phyloP scores from a whole-genome alignment of 2,888 invertebrate species.

The Brachyopa scutellaris region DNA sequence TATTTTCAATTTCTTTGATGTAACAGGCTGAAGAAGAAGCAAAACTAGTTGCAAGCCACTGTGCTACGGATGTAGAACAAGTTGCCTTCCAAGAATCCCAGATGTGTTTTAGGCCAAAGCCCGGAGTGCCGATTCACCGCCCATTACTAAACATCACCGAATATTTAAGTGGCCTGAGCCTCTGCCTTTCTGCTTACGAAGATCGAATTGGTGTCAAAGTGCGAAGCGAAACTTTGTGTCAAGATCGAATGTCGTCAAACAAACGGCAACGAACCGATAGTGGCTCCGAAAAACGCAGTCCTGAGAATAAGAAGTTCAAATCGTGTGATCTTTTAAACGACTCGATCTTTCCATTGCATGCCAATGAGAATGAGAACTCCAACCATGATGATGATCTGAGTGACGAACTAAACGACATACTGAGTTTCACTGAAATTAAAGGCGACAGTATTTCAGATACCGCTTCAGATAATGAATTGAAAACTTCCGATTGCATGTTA shows the following conservation, averaged over 20 bases:
- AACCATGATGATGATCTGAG: constrained; percentile 54
- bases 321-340: constrained; percentile 41
- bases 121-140: constrained; percentile 86
- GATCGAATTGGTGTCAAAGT: constrained; percentile 86
- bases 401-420: constrained; percentile 51
- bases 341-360: constrained; percentile 36
- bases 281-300: constrained; percentile 83
- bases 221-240: constrained; percentile 81
- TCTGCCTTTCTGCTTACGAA: constrained; percentile 90
- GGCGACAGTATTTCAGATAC: constrained; percentile 36
- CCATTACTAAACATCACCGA: constrained; percentile 89
- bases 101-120: constrained; percentile 83
- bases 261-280: constrained; percentile 85
- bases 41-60: constrained; percentile 71
- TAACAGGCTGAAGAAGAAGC: constrained; percentile 75
- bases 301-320: constrained; percentile 83
- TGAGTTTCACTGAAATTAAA: constrained; percentile 35
- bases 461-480: constrained; percentile 32
- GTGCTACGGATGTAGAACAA: constrained; percentile 33
- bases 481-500: no score
- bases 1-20: neutral
- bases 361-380: constrained; percentile 51
- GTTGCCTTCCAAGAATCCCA: constrained; percentile 75
- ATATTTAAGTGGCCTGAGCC: constrained; percentile 89
- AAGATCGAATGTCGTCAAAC: constrained; percentile 75